Evolutionary conservation across 2,113 vertebrate genomes (phyloP).

Genomic region (Tinamus guttatus): DNA sequence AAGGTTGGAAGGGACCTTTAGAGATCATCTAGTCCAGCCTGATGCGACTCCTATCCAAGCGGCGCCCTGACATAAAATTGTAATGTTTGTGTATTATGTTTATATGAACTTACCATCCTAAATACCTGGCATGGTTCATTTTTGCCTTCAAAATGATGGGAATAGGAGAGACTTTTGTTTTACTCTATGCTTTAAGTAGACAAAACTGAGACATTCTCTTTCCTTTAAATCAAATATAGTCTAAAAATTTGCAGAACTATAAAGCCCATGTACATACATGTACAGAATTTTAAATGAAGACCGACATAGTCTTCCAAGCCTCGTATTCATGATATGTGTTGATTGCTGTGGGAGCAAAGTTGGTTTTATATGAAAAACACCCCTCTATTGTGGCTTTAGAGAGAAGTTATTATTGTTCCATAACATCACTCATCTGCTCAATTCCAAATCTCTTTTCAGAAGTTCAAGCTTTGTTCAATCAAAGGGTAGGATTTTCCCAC

Average conservation of each 20-base stretch:
- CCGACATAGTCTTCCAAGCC: background rate
- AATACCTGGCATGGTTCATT: background rate
- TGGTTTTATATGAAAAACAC: background rate
- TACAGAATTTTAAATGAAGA: background rate
- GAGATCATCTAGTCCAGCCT: too few relatives aligned
- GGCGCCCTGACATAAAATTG: background rate
- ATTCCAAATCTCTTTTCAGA: background rate
- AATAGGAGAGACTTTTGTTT: background rate
- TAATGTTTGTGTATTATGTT: background rate
- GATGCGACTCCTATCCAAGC: background rate
- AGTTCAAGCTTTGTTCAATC: conserved; percentile 12
- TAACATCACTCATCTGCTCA: accelerated
- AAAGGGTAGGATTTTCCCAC: background rate
- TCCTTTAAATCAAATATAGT: background rate
- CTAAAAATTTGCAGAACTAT: background rate
- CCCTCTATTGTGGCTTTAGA: background rate
- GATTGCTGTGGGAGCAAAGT: background rate
- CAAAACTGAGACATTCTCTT: background rate
- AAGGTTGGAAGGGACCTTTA: too few relatives aligned
- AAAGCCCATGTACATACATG: background rate
- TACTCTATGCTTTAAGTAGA: background rate
- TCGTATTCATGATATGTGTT: background rate
- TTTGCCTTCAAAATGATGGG: background rate
- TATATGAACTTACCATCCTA: background rate
- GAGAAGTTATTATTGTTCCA: background rate